A percentile compares a stretch with the other conserved stretches of the same genome.
phyloP scores from a whole-genome alignment of 2,797 vertebrate genomes.

The Epinephelus coioides region DNA sequence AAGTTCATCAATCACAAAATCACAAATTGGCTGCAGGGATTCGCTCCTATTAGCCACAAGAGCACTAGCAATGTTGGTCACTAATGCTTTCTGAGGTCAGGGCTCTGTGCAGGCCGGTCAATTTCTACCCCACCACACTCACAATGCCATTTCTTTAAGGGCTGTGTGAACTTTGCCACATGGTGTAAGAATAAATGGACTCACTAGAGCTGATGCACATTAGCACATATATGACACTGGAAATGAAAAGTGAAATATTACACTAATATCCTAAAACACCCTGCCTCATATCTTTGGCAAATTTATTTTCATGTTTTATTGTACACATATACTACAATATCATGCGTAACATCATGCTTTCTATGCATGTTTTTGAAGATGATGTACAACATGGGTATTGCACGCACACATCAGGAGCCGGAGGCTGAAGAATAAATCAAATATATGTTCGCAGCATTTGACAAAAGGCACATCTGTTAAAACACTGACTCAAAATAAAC shows the following conservation, averaged over 20 bases:
- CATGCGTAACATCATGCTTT: neutral
- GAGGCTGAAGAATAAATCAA: neutral
- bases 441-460: neutral
- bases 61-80: neutral
- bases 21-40: neutral
- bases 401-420: neutral
- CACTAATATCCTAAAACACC: neutral
- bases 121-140: neutral
- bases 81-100: constrained; percentile 5
- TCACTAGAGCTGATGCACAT: neutral
- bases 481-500: constrained; percentile 4
- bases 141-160: neutral
- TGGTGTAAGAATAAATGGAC: neutral
- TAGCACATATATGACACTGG: neutral
- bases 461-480: constrained; percentile 33
- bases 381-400: neutral
- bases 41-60: neutral
- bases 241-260: neutral
- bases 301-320: constrained; percentile 6
- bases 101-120: neutral
- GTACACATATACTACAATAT: neutral
- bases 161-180: neutral
- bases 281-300: neutral
- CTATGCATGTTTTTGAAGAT: neutral
- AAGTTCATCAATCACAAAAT: neutral